A percentile compares a stretch with the other conserved stretches of the same genome.
phyloP scores from a whole-genome alignment of 2,113 vertebrate genomes.

The Nyctereutes procyonoides region DNA sequence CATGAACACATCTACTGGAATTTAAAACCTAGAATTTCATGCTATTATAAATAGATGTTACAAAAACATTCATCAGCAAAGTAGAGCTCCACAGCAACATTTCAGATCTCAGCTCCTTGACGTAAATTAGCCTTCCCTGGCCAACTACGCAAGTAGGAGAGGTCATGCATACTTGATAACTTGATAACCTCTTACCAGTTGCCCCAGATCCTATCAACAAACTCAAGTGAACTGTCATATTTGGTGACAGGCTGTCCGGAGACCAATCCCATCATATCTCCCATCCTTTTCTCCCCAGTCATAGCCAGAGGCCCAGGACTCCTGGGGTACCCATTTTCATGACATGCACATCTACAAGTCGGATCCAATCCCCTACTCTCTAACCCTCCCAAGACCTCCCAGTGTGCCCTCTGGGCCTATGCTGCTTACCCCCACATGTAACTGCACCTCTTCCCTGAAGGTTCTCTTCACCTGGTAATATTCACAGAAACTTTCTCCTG shows the following conservation, averaged over 20 bases:
- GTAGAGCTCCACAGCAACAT: not conserved
- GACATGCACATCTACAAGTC: accelerated
- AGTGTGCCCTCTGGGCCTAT: not conserved
- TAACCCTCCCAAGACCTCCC: not conserved
- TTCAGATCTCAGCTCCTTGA: not conserved
- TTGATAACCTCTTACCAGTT: not conserved
- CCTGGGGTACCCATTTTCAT: not conserved
- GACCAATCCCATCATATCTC: not conserved
- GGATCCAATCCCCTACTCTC: not conserved
- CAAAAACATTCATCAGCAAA: not conserved
- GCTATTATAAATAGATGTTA: not conserved
- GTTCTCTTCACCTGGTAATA: not conserved
- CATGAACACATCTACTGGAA: not conserved
- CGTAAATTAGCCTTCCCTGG: not conserved
- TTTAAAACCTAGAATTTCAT: not conserved
- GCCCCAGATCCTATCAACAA: not conserved
- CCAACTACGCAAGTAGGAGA: not conserved
- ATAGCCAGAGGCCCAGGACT: not conserved
- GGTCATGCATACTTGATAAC: not conserved
- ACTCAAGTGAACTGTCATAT: not conserved
- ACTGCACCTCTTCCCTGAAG: not conserved
- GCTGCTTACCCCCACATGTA: not conserved
- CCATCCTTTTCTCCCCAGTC: not conserved
- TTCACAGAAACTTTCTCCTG: not conserved
- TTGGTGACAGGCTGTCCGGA: not conserved